Evolutionary conservation across 1,140 invertebrate genomes (phyloP).

Genomic region (Philotrypesis tridentata): DNA sequence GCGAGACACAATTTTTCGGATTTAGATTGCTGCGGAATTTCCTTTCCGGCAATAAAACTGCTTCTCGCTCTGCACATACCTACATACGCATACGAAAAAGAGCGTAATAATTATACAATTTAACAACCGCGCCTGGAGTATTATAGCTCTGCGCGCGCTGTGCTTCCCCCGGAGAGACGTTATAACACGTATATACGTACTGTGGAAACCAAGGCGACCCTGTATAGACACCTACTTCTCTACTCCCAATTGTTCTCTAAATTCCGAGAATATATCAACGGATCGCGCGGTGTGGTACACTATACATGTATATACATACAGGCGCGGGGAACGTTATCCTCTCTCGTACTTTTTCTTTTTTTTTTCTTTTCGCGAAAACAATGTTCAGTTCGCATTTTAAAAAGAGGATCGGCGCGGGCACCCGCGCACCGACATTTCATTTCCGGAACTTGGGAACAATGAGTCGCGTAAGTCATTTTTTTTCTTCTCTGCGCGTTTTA

Average conservation of each 20-base stretch:
- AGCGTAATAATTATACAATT: no score
- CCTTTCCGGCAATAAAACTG: no score
- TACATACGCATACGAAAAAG: no score
- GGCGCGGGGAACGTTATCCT: neutral
- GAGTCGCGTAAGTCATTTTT: neutral
- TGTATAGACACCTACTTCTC: neutral
- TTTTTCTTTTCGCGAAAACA: slow-evolving; percentile 6
- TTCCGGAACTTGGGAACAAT: neutral
- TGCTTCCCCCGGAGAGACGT: no score
- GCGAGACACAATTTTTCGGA: no score
- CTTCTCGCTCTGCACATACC: no score
- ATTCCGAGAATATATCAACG: neutral
- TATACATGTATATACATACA: no score
- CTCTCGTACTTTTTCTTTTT: neutral
- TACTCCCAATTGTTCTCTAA: neutral
- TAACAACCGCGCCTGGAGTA: no score
- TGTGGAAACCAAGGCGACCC: neutral
- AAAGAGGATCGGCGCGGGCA: neutral
- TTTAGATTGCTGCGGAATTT: no score
- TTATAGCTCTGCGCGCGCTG: no score
- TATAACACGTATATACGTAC: no score
- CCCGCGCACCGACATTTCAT: neutral
- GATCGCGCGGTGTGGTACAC: no score
- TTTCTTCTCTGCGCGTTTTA: neutral
- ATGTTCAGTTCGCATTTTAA: neutral